These are phyloP conservation scores for Pachycephus smyrnensis DNA, from an alignment of 2,888 invertebrate genomes.

Conservation along the genomic window DNA sequence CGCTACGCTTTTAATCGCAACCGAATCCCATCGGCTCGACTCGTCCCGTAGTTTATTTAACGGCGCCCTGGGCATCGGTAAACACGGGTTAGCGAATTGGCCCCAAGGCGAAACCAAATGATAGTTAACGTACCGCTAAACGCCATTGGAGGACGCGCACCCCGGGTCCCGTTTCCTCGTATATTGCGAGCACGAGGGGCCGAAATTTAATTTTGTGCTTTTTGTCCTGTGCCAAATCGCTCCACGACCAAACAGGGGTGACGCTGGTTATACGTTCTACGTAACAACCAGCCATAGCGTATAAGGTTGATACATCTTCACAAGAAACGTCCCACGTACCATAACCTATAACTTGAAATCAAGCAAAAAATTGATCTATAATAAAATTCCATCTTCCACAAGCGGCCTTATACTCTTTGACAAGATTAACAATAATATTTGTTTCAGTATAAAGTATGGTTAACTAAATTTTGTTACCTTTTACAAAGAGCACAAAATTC, in stretches of 20 bases:
- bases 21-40: constrained; percentile 33
- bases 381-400: not conserved
- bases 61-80: constrained; percentile 65
- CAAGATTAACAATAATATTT: not conserved
- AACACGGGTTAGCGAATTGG: constrained; percentile 67
- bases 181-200: constrained; percentile 57
- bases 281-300: not conserved
- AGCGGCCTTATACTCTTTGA: not conserved
- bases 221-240: constrained; percentile 63
- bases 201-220: constrained; percentile 67
- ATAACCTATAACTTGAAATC: not conserved
- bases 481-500: not conserved
- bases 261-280: constrained; percentile 9
- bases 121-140: constrained; percentile 67
- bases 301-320: not conserved
- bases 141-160: constrained; percentile 61
- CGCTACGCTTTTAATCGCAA: constrained; percentile 46
- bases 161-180: constrained; percentile 32
- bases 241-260: constrained; percentile 33
- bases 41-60: constrained; percentile 63
- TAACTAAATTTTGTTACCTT: not conserved
- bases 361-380: not conserved
- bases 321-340: not conserved
- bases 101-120: constrained; percentile 63
- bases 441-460: not conserved